phyloP scores from a whole-genome alignment of 2,797 vertebrate species.

The Platyrinchus mystaceus region DNA sequence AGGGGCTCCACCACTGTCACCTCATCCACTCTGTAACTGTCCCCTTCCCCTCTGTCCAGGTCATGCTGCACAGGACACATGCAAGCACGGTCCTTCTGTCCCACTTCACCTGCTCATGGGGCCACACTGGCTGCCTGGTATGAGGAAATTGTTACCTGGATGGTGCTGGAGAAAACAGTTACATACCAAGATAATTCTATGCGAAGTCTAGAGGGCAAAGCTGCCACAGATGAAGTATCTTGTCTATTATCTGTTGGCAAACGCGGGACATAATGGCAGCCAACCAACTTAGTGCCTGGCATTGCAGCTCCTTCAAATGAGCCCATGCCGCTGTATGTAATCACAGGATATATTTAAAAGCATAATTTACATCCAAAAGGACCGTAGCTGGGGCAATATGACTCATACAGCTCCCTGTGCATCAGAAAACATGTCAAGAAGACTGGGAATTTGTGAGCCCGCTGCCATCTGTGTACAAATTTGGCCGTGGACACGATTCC shows the following conservation, averaged over 20 bases:
- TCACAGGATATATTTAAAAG: constrained; percentile 48
- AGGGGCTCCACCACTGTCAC: background rate
- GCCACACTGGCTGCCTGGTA: background rate
- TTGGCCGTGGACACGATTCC: background rate
- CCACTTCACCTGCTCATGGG: accelerated
- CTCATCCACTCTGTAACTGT: accelerated
- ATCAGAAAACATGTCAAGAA: constrained; percentile 1
- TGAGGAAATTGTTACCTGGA: background rate
- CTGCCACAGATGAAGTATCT: constrained; percentile 33
- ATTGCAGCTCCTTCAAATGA: constrained; percentile 25
- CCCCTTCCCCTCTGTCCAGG: background rate
- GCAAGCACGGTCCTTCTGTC: background rate
- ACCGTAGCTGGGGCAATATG: constrained; percentile 17
- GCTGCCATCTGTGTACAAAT: background rate
- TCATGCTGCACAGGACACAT: background rate
- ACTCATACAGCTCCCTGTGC: constrained; percentile 21
- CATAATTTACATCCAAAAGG: constrained; percentile 46
- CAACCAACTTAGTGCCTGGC: constrained; percentile 28
- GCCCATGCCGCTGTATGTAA: background rate
- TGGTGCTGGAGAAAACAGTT: background rate
- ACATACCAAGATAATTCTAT: background rate
- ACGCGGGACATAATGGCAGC: constrained; percentile 10
- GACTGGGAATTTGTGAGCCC: background rate
- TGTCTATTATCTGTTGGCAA: constrained; percentile 51
- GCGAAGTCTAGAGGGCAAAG: constrained; percentile 26